phyloP scores from a whole-genome alignment of 92 coral and sea anemone genomes.

The Parazoanthus atlanticus region DNA sequence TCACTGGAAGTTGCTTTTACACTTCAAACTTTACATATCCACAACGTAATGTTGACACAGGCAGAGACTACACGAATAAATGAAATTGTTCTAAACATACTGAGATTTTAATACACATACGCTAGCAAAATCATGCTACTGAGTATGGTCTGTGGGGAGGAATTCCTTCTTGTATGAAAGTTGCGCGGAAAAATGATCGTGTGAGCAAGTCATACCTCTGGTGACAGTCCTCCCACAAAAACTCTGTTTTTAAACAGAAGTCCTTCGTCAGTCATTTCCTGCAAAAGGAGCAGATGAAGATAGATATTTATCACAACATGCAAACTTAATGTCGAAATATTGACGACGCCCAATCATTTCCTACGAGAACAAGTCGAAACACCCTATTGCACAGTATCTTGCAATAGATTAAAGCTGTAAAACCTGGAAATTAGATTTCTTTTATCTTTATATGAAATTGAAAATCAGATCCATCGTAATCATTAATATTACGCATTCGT shows the following conservation, averaged over 20 bases:
- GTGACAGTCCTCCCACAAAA: constrained; percentile 85
- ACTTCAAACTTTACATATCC: not conserved
- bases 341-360: constrained; percentile 5
- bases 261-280: constrained; percentile 35
- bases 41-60: not conserved
- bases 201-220: constrained; percentile 64
- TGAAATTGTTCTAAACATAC: too few species aligned
- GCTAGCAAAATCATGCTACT: too few species aligned
- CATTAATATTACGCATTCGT: not conserved
- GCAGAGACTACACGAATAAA: not conserved
- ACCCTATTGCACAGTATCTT: not conserved
- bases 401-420: not conserved
- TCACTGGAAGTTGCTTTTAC: not conserved
- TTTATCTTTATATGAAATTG: too few species aligned
- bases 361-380: not conserved
- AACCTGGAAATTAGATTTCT: not conserved
- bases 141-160: too few species aligned
- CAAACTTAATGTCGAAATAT: not conserved
- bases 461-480: not conserved
- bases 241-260: constrained; percentile 60
- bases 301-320: not conserved
- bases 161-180: too few species aligned
- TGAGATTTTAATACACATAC: too few species aligned
- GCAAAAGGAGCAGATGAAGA: constrained; percentile 23
- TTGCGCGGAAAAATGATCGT: not conserved